A percentile compares a stretch with the other conserved stretches of the same genome.
These are phyloP conservation scores for Sander lucioperca DNA, from an alignment of 2,113 vertebrate genomes.

Conservation along the genomic window DNA sequence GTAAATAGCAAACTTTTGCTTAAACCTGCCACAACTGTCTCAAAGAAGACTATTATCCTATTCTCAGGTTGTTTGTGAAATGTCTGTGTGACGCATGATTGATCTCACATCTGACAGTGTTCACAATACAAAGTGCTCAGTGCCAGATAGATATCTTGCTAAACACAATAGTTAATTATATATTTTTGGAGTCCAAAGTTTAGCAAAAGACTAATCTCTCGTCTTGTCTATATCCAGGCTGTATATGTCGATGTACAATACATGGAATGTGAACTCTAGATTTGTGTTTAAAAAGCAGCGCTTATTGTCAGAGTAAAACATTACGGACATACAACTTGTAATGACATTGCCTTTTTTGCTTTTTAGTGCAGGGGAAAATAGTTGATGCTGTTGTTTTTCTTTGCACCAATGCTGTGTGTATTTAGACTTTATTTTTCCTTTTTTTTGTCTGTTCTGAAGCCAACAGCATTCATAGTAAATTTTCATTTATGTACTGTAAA, in stretches of 20 bases:
- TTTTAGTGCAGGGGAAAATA: conserved; percentile 33
- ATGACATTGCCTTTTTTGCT: conserved; percentile 28
- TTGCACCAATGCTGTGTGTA: conserved; percentile 35
- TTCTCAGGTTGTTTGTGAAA: conserved; percentile 83
- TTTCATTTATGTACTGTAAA: conserved; percentile 82
- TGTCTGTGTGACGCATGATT: conserved; percentile 53
- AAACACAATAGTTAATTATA: conserved; percentile 36
- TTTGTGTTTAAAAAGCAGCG: conserved; percentile 36
- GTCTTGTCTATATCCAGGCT: conserved; percentile 36
- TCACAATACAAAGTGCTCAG: conserved; percentile 64
- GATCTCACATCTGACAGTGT: conserved; percentile 62
- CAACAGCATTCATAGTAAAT: conserved; percentile 48
- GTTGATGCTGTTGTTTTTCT: conserved; percentile 40
- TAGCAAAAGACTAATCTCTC: conserved; percentile 35
- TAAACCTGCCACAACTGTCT: conserved; percentile 78
- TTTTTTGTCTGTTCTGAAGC: conserved; percentile 38
- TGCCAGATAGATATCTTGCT: conserved; percentile 58
- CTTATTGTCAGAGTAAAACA: conserved; percentile 53
- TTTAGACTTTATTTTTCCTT: conserved; percentile 37
- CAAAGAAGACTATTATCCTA: conserved; percentile 63
- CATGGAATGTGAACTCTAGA: conserved; percentile 59
- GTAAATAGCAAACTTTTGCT: conserved; percentile 57
- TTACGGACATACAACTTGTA: conserved; percentile 34
- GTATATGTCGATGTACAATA: conserved; percentile 63
- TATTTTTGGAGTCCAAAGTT: conserved; percentile 69